Percentiles rank a stretch among this genome's conserved stretches.
These are phyloP conservation scores for Perizoma flavofasciatum DNA, from an alignment of 2,888 invertebrate genomes.

Conservation along the genomic window DNA sequence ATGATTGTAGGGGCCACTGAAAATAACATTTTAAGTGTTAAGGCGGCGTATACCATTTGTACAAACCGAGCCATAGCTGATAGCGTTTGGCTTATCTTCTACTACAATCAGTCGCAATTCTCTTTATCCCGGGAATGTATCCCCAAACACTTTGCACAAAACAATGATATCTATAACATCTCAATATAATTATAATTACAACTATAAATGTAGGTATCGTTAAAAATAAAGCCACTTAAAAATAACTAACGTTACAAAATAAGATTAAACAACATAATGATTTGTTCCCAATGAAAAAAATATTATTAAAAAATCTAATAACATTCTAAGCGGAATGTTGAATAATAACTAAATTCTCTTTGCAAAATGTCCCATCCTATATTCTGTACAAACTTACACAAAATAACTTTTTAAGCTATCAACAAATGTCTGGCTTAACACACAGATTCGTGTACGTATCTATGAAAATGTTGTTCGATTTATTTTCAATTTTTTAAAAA, in stretches of 20 bases:
- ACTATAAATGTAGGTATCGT: conserved; percentile 68
- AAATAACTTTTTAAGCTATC: conserved; percentile 79
- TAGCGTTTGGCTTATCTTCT: conserved; percentile 65
- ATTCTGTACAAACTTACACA: conserved; percentile 81
- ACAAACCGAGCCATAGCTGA: conserved; percentile 70
- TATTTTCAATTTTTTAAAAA: conserved; percentile 24
- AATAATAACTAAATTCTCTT: conserved; percentile 82
- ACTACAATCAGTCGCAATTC: conserved; percentile 82
- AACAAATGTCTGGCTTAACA: conserved; percentile 78
- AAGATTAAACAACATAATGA: conserved; percentile 84
- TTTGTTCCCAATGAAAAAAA: conserved; percentile 82
- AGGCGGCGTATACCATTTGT: conserved; percentile 83
- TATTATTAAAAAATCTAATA: conserved; percentile 73
- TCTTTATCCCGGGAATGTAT: conserved; percentile 69
- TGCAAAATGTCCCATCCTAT: conserved; percentile 84
- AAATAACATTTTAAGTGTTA: conserved; percentile 76
- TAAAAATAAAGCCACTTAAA: conserved; percentile 81
- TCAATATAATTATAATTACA: conserved; percentile 77
- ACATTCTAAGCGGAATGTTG: conserved; percentile 84
- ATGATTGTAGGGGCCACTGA: conserved; percentile 61
- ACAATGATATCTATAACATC: conserved; percentile 82
- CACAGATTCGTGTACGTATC: conserved; percentile 73
- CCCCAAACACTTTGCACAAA: conserved; percentile 80
- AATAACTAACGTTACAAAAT: conserved; percentile 83
- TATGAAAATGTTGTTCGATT: conserved; percentile 68